These are phyloP conservation scores for Periophthalmus modestus DNA, from an alignment of 2,113 vertebrate species.

Conservation along the genomic window DNA sequence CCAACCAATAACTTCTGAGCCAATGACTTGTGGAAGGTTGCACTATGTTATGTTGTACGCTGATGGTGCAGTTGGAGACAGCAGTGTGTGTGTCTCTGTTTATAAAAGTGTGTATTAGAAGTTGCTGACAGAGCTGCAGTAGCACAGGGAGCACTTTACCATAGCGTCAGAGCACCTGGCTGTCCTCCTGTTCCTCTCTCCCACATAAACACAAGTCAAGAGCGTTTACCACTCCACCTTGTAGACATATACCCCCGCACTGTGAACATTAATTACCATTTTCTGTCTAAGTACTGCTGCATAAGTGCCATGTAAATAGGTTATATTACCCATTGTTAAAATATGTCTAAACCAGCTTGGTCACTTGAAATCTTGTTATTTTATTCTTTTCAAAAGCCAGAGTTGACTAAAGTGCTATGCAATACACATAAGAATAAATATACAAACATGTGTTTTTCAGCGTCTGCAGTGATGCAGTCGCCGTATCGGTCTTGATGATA, in stretches of 20 bases:
- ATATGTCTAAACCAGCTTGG: not conserved
- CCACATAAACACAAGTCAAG: slow-evolving; percentile 9
- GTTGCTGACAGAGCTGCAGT: slow-evolving; percentile 42
- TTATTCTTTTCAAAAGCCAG: no score
- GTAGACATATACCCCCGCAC: not conserved
- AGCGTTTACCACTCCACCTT: slow-evolving; percentile 24
- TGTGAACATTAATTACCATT: not conserved
- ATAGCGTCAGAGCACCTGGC: slow-evolving; percentile 19
- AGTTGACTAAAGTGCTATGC: no score
- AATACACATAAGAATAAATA: no score
- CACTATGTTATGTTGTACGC: slow-evolving; percentile 58
- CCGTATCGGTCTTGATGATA: no score
- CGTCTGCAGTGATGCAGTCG: no score
- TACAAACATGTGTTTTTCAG: no score
- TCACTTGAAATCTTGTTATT: no score
- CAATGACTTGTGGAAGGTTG: slow-evolving; percentile 42
- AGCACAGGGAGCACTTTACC: slow-evolving; percentile 30
- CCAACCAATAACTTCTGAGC: not conserved
- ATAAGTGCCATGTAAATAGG: not conserved
- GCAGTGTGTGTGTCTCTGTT: not conserved
- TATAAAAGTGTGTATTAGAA: slow-evolving; percentile 12
- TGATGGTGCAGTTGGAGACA: slow-evolving; percentile 47
- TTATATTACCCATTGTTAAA: not conserved
- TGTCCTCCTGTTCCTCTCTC: slow-evolving; percentile 7
- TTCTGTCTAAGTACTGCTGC: not conserved